Evolutionary conservation across 2,888 invertebrate species (phyloP), one percentile per base, ranked within the genome.

Genomic region (Acleris laterana): DNA sequence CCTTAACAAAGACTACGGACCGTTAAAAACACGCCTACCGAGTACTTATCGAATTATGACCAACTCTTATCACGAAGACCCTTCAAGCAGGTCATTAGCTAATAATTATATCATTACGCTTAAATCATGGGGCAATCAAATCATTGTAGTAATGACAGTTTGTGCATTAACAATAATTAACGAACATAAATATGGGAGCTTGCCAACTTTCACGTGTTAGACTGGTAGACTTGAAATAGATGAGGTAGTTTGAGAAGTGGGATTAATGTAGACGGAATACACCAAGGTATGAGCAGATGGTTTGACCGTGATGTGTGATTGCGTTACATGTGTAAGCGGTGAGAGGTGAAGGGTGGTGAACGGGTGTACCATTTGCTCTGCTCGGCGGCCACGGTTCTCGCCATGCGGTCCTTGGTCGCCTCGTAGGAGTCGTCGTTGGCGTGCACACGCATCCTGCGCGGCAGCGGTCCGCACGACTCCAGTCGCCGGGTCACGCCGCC

Each of bases 391-490:
- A 98, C 97, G 74, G 96, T 97, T 81, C 96, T 95, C 81, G 97
- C 97, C 97, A 99, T 98, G 80, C 97, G 96, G 87, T 97, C 96
- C 90, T 96, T 95, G 75, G 99, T 99, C 78, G 96, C 96, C 91
- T 97, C 97, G 93, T 98, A 99, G 69, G 98, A 97, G 94, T 99
- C 98, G 83, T 98, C 98, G 82, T 98, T 98, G 79, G 99, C 99
- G 86, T 97, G 97, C 77, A 99, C 96, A 73, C 97, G 96, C 95
- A 99, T 96, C 87, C 97, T 97, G 86, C 96, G 95, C 78, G 96
- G 96, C 90, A 99, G 94, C 74, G 96, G 94, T 75, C 98, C 99
- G 91, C 98, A 95, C 78, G 96, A 95, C 90, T 96, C 96, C 88
- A 98, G 93, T 72, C 95, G 95, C 79, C 94, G 93, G 38, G 38